These are phyloP conservation scores for Pemphigus obesinymphae DNA, from an alignment of 1,140 invertebrate genomes.

Conservation along the genomic window DNA sequence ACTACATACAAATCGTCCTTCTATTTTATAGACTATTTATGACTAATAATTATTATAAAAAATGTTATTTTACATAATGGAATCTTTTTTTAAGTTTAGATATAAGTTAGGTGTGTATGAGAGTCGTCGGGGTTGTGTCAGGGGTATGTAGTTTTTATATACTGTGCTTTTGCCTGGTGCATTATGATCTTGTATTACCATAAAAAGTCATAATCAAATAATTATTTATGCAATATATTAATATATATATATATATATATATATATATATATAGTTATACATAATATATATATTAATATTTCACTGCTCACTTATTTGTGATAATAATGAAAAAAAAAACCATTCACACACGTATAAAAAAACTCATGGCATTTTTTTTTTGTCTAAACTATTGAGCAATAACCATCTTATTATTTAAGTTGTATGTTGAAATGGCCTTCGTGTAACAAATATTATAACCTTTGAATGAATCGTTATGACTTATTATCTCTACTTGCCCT, in stretches of 20 bases:
- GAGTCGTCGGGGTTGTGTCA: constrained; percentile 7
- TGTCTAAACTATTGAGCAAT: constrained; percentile 12
- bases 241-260: background rate
- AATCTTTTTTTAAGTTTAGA: constrained; percentile 29
- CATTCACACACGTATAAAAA: background rate
- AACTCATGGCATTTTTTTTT: constrained; percentile 24
- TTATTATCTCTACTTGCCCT: background rate
- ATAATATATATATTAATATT: background rate
- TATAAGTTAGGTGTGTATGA: background rate
- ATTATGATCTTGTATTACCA: constrained; percentile 31
- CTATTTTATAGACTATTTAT: constrained; percentile 32
- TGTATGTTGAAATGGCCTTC: background rate
- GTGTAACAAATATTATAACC: background rate
- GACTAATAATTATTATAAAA: background rate
- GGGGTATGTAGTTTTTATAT: background rate
- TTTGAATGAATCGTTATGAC: background rate
- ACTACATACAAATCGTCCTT: constrained; percentile 40
- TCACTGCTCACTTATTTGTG: constrained; percentile 26
- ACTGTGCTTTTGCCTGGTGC: background rate
- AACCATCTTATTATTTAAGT: background rate
- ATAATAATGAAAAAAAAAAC: constrained; percentile 14
- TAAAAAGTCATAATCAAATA: constrained; percentile 21
- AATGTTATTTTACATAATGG: constrained; percentile 36
- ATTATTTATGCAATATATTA: constrained; percentile 12
- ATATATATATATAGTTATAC: background rate